Percentiles rank a stretch among this genome's conserved stretches.
Evolutionary conservation across 2,113 vertebrate species (phyloP).

Genomic region (Ascaphus truei): DNA sequence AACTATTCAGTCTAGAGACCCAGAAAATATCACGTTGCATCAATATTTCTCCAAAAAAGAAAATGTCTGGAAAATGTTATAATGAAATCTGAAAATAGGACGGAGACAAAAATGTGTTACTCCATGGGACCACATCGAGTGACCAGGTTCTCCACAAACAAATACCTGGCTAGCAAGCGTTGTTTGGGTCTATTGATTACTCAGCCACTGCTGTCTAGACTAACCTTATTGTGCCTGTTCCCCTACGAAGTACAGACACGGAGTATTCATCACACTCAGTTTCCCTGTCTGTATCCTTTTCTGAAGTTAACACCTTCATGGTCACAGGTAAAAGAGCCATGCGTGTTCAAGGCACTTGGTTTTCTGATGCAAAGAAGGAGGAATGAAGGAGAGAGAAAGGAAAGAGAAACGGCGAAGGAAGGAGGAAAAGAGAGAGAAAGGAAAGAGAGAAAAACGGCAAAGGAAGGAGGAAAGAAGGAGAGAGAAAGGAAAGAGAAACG

Average conservation of each 20-base stretch:
- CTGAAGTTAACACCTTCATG: background rate
- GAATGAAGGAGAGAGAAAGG: too few species aligned
- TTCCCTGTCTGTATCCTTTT: slow-evolving; percentile 5
- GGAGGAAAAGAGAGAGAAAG: too few species aligned
- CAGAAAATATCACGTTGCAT: background rate
- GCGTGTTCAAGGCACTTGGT: too few species aligned
- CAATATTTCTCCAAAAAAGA: background rate
- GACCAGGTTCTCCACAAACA: slow-evolving; percentile 8
- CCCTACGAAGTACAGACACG: background rate
- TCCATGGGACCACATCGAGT: background rate
- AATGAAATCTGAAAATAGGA: background rate
- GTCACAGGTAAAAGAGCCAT: background rate
- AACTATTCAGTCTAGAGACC: background rate
- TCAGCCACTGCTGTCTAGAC: slow-evolving; percentile 30
- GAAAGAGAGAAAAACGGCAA: too few species aligned
- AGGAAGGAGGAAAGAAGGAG: too few species aligned
- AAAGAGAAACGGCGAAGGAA: too few species aligned
- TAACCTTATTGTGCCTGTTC: background rate
- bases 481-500: too few species aligned
- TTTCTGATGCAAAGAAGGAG: too few species aligned
- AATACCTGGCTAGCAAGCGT: slow-evolving; percentile 23
- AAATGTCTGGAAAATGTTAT: background rate
- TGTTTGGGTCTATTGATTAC: slow-evolving; percentile 32
- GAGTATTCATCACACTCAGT: slow-evolving; percentile 1
- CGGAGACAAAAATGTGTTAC: slow-evolving; percentile 2